phyloP scores from a whole-genome alignment of 2,797 vertebrate species.

The Rachycentron canadum region DNA sequence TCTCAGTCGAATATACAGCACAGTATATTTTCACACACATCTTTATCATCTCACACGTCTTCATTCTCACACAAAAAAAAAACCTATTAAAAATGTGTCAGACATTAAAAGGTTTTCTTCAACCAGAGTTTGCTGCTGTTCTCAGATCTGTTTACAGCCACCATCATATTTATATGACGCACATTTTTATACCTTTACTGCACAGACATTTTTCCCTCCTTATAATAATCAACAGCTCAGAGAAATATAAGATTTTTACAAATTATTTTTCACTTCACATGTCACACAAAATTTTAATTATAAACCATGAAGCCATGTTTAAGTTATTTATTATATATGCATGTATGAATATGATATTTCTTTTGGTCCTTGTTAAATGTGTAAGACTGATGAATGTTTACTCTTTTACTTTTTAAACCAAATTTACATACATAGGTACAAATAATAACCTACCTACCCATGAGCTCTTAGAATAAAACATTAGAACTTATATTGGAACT shows the following conservation, averaged over 20 bases:
- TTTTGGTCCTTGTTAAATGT: no score
- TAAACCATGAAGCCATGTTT: no score
- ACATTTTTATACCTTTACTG: neutral
- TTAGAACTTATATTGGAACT: no score
- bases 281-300: neutral
- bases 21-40: neutral
- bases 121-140: no score
- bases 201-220: no score
- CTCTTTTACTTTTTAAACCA: no score
- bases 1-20: neutral
- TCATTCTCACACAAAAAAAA: neutral
- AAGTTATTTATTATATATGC: no score
- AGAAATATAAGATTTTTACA: neutral
- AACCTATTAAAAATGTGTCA: neutral
- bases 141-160: neutral
- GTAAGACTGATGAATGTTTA: no score
- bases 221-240: neutral
- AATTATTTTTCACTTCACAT: neutral
- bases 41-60: neutral
- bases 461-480: neutral
- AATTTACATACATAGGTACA: no score
- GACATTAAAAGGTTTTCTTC: neutral
- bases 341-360: no score
- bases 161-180: neutral
- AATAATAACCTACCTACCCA: neutral